Base-by-base conservation (phyloP, 2,797 vertebrate genomes). In the Oophaga sylvatica region DNA sequence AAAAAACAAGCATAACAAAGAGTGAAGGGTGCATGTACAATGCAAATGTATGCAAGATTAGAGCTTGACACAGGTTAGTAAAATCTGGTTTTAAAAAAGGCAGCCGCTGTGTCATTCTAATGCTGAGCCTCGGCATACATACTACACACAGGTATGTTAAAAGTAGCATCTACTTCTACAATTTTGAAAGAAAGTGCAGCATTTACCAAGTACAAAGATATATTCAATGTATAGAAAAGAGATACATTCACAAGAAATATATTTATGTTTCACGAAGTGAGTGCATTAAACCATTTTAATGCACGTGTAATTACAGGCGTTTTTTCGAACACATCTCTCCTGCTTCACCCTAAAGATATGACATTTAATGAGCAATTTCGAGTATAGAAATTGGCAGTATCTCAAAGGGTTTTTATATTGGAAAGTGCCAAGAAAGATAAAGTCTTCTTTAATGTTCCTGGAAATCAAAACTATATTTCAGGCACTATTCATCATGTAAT, bases 401-500 rank as follows among this genome's bases (percentile, higher is more conserved):
- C 80, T 13, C 65, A 88, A 56, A 75, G 63, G 56, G 79, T 88
- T 87, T 45, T 88, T 81, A 87, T 68, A 70, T 86, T 83, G 60
- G 35, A 86, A 91, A 79, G 45, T 70, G 19, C 78, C 73, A 82
- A 90, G 87, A 91, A 80, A 91, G 90, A 67, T 88, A 83, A 76
- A 87, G 79, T 86, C 87, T 92, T 83, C 70, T 91, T 91, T 91
- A 91, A 81, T 91, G 90, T 91, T 84, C 89, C 89, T 60, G 67
- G 81, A 91, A 80, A 87, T 29, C 90, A 88, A 77, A 63, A 85
- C 87, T 90, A 90, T 87, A 88, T 92, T 92, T 92, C 91, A 91
- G 87, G 86, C 91, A 87, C 90, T 91, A 90, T 86, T 92, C 89
- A 91, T 86, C 81, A 88, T 65, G 31, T 84, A 82, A 93, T 91